Evolutionary conservation across 2,888 invertebrate genomes (phyloP).

Genomic region (Noctua comes): DNA sequence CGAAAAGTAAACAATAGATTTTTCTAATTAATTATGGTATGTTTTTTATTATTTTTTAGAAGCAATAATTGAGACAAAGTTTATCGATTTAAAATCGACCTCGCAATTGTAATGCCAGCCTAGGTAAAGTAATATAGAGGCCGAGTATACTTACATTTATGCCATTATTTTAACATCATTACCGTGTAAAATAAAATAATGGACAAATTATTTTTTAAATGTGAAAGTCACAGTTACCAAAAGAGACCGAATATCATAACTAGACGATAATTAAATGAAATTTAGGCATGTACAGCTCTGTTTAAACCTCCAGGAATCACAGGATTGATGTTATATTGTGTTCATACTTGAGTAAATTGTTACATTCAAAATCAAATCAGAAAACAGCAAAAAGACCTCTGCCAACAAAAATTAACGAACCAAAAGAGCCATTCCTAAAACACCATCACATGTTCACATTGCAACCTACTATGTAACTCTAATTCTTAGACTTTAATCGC

Average conservation of each 20-base stretch:
- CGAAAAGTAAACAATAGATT: neutral
- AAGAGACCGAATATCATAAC: neutral
- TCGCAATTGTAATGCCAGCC: neutral
- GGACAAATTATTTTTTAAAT: neutral
- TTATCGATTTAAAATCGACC: neutral
- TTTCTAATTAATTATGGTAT: neutral
- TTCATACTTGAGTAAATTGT: neutral
- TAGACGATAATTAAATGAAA: neutral
- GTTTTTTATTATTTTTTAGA: neutral
- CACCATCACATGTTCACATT: conserved; percentile 34
- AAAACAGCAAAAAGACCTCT: neutral
- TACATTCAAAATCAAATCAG: neutral
- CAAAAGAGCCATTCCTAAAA: conserved; percentile 27
- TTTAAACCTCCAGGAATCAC: neutral
- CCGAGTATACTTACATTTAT: neutral
- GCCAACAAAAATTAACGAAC: neutral
- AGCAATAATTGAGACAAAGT: neutral
- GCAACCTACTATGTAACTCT: conserved; percentile 37
- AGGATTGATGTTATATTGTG: neutral
- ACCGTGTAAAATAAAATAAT: neutral
- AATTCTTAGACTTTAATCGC: conserved; percentile 59
- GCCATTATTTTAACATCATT: neutral
- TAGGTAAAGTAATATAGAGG: neutral
- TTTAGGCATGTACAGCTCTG: neutral
- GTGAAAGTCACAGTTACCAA: neutral